phyloP scores from a whole-genome alignment of 2,113 vertebrate species.

The Mastomys natalensis region DNA sequence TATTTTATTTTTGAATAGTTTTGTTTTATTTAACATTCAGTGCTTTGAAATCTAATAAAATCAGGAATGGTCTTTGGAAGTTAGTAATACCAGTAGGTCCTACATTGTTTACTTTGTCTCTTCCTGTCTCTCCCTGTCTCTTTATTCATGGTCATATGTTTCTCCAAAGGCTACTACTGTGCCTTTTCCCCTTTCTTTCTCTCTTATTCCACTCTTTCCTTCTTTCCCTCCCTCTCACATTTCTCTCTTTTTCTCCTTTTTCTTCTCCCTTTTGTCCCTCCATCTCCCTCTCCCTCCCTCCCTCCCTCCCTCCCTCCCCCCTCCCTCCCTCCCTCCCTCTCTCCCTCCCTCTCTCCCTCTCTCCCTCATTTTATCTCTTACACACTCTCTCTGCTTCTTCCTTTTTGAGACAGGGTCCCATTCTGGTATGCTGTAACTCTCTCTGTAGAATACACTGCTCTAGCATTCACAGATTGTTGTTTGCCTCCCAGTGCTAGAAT shows the following conservation, averaged over 20 bases:
- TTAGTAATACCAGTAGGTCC: background rate
- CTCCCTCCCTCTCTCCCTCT: background rate
- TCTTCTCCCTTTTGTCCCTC: background rate
- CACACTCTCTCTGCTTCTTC: background rate
- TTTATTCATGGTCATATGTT: background rate
- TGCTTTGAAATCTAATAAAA: background rate
- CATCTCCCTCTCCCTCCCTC: fast-evolving
- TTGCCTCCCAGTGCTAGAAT: background rate
- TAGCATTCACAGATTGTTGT: background rate
- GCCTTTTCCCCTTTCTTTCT: background rate
- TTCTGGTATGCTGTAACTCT: background rate
- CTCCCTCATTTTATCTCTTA: too few relatives aligned
- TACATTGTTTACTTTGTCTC: background rate
- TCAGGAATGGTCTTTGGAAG: background rate
- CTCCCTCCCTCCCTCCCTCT: too few relatives aligned
- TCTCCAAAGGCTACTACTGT: background rate
- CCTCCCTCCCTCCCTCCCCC: background rate
- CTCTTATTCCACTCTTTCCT: background rate
- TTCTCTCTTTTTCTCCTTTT: background rate
- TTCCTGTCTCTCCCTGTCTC: background rate
- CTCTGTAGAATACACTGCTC: background rate
- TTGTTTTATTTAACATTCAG: conserved; percentile 38
- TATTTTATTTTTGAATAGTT: conserved; percentile 6
- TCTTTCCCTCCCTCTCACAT: background rate
- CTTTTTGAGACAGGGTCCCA: background rate